Percentiles rank a stretch among this genome's conserved stretches.
Evolutionary conservation across 2,888 invertebrate genomes (phyloP).

Genomic region (Parapristionchus giblindavisi): DNA sequence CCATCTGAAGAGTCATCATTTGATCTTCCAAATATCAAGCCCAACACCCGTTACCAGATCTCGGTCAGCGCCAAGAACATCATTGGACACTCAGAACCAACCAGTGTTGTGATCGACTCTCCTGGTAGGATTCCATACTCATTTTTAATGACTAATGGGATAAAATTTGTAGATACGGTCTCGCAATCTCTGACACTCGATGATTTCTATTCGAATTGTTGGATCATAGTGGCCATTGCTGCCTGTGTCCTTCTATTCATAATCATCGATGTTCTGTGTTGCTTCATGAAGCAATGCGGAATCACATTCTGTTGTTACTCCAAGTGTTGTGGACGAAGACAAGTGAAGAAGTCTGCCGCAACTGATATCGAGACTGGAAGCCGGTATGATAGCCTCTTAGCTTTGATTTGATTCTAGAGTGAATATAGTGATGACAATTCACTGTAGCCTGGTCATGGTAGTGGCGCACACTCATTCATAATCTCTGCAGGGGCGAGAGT

Average conservation of each 20-base stretch:
- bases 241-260: conserved; percentile 80
- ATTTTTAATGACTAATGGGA: neutral
- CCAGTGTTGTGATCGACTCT: conserved; percentile 78
- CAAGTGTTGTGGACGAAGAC: conserved; percentile 57
- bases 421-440: too few relatives aligned
- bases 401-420: neutral
- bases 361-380: conserved; percentile 51
- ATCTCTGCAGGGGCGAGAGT: conserved; percentile 39
- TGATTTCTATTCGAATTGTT: conserved; percentile 72
- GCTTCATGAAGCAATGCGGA: conserved; percentile 77
- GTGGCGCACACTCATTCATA: conserved; percentile 1
- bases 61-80: conserved; percentile 86
- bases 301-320: conserved; percentile 70
- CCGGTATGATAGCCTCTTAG: neutral
- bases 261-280: conserved; percentile 84
- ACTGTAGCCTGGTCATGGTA: neutral
- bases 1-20: conserved; percentile 43
- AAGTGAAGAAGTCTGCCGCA: conserved; percentile 39
- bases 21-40: conserved; percentile 74
- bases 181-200: conserved; percentile 14
- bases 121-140: conserved; percentile 42
- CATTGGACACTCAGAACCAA: conserved; percentile 84
- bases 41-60: conserved; percentile 85
- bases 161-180: conserved; percentile 22
- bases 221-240: conserved; percentile 85